Percentiles rank a stretch among this genome's conserved stretches.
These are phyloP conservation scores for Phoenoteleia sp. DNA, from an alignment of 2,888 invertebrate species.

Conservation along the genomic window DNA sequence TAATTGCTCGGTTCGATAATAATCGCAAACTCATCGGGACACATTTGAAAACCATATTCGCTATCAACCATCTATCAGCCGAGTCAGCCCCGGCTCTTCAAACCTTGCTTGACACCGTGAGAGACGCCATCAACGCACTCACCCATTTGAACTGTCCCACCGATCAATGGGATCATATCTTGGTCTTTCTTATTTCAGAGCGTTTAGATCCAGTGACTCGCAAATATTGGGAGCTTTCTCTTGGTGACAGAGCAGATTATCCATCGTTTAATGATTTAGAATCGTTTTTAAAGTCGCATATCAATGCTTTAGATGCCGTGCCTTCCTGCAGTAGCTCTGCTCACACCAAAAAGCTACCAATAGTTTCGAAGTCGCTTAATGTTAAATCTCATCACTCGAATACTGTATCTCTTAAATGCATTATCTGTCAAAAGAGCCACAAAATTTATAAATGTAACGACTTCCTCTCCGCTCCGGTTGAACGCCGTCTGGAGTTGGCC, in stretches of 20 bases:
- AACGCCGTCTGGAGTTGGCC: not conserved
- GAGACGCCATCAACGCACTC: not conserved
- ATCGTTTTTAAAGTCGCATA: not conserved
- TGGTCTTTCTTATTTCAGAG: not conserved
- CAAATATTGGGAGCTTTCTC: not conserved
- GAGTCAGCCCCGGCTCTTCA: not conserved
- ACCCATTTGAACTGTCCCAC: not conserved
- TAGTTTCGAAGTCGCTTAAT: too few species aligned
- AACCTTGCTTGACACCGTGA: not conserved
- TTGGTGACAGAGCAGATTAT: not conserved
- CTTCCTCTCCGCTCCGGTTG: too few species aligned
- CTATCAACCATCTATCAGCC: not conserved
- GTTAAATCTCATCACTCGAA: too few species aligned
- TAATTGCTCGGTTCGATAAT: not conserved
- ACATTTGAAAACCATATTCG: not conserved
- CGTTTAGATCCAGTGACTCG: not conserved
- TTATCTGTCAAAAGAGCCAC: too few species aligned
- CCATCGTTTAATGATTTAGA: not conserved
- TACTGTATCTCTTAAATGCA: too few species aligned
- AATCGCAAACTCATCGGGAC: not conserved
- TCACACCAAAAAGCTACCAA: too few species aligned
- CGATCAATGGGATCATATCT: slow-evolving; percentile 11
- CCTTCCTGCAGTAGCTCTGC: too few species aligned
- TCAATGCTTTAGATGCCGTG: not conserved
- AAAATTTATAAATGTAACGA: too few species aligned